Evolutionary conservation across 2,888 invertebrate genomes (phyloP), one percentile per base, ranked within the genome.

Genomic region (Ephialtes manifestator): DNA sequence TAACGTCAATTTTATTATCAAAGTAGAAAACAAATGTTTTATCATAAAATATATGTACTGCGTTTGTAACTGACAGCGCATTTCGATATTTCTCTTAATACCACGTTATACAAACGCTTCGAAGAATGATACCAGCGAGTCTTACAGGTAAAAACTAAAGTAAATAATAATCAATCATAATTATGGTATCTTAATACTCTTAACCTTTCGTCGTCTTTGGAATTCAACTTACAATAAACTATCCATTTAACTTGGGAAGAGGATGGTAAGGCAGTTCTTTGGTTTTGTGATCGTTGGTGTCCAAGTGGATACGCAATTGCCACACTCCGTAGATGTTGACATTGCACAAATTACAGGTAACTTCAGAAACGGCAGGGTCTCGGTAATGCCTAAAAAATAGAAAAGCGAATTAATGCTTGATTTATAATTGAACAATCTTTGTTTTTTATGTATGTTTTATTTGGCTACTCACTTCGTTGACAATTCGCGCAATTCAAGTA

Each of bases 241-340:
- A 28, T 58, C 3, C 28, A 13, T 48, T 15, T 28, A 48, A 46
- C 24, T 1, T 48, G 11, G 68, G 46, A 5, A 68, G n/a, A 68
- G 46, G 68, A n/a, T 46, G 95, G 92, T 75, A 94, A 94, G 24
- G 94, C 93, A 83, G 95, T 95, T 53, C 94, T 10, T 68, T 94
- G 77, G 94, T 94, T 67, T 90, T 93, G 90, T 96, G 96, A 28
- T 93, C 90, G 84, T 92, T 92, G 74, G 95, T 95, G 88, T 94
- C 94, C 15, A 96, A 93, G 87, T 96, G 96, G 39, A 94, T 94
- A 78, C 95, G 95, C 92, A 96, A 94, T 2, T 94, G 92, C 79
- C 94, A 94, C 48, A 94, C 88, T 5, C 95, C 93, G 92, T 93
- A 92, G 0, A 95, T 89, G 11, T 88, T 88, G 0, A 94, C 93